Base-by-base conservation (phyloP, 2,113 vertebrate species). In the Laticauda laticaudata region DNA sequence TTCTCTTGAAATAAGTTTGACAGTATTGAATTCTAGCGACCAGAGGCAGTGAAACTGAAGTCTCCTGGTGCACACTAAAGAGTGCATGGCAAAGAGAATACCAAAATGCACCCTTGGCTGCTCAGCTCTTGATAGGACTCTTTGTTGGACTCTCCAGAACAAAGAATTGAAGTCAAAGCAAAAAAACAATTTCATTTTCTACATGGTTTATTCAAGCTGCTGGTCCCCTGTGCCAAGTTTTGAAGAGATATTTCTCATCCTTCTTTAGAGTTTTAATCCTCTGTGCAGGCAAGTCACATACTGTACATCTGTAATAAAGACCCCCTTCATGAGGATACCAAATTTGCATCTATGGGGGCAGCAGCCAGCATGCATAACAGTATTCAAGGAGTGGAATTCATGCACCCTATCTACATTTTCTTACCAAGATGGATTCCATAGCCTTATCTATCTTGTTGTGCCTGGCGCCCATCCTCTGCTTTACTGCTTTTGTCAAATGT, bases 391-490 rank as follows among this genome's bases (percentile, higher is more conserved):
- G n/a, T 81, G 34, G 34, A 81, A 81, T 81, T 39, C 69, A 81
- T 81, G n/a, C 15, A 39, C 10, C 4, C 12, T 21, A 75, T 57
- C 43, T 1, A 1, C 6, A 23, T 15, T 59, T 69, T 86, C 97
- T 55, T 92, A 99, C 99, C 98, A 99, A 97, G 89, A 98, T 97
- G 15, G 98, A 98, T 87, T 99, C 98, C 98, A 99, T 97, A 0
- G 99, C 99, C 92, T 92, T 98, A 94, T 99, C 98, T 0, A 99
- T 98, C 94, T 98, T 97, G 86, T 95, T 98, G 86, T 99, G 98
- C 92, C 98, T 98, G 55, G 98, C 88, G 24, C 99, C 98, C 0
- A 97, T 98, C 95, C 98, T 99, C 96, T 98, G 96, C 93, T 95
- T 97, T 0, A 97, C 94, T 10, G 99, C 99, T 95, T 97, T 55